These are phyloP conservation scores for Standfussiana lucernea DNA, from an alignment of 2,888 invertebrate genomes.

Conservation along the genomic window DNA sequence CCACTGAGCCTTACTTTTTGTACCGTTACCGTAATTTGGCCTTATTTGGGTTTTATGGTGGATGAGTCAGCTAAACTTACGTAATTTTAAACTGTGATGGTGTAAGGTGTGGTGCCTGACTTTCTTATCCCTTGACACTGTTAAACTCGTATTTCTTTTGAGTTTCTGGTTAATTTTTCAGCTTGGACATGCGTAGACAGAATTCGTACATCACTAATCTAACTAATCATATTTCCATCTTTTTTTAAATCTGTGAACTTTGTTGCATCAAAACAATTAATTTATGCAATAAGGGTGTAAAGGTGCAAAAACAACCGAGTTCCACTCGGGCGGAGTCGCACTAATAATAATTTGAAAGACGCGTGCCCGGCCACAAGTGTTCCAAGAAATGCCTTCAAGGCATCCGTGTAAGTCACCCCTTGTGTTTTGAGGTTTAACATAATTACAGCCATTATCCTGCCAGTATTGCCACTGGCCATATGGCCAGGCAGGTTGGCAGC, in stretches of 20 bases:
- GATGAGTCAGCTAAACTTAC: slow-evolving; percentile 53
- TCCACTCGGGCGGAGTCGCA: neutral
- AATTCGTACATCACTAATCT: neutral
- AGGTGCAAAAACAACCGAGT: neutral
- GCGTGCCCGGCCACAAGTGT: slow-evolving; percentile 15
- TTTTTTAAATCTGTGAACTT: neutral
- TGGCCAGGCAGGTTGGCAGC: slow-evolving; percentile 79
- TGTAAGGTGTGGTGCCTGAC: neutral
- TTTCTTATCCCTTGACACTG: neutral
- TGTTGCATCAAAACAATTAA: neutral
- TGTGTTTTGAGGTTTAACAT: slow-evolving; percentile 67
- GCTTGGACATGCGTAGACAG: neutral
- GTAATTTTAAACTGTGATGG: slow-evolving; percentile 27
- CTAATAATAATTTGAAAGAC: slow-evolving; percentile 24
- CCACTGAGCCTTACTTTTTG: slow-evolving; percentile 29
- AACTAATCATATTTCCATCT: neutral
- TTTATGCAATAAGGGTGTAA: neutral
- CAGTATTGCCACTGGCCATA: slow-evolving; percentile 70
- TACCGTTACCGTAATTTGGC: slow-evolving; percentile 38
- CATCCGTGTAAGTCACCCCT: slow-evolving; percentile 46
- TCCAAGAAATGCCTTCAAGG: slow-evolving; percentile 51
- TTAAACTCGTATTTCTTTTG: neutral
- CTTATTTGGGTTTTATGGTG: slow-evolving; percentile 41
- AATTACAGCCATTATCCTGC: slow-evolving; percentile 67
- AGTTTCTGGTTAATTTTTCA: neutral